A percentile compares a stretch with the other conserved stretches of the same genome.
Evolutionary conservation across 2,888 invertebrate species (phyloP).

Genomic region (Onchidella celtica): DNA sequence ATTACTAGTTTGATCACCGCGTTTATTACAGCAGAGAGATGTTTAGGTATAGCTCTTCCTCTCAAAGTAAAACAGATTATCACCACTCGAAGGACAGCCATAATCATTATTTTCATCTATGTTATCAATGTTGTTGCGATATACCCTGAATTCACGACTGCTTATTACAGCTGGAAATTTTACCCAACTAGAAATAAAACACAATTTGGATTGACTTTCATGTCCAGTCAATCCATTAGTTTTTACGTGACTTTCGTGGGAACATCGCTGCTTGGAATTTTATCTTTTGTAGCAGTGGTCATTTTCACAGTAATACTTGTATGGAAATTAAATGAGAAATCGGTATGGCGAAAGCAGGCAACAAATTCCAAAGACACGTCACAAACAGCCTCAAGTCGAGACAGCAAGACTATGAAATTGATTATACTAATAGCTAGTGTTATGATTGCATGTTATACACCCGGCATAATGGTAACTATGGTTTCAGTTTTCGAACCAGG

Average conservation of each 20-base stretch:
- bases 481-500: not conserved
- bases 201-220: not conserved
- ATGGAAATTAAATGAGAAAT: not conserved
- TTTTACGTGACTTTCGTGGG: not conserved
- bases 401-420: not conserved
- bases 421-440: slow-evolving; percentile 2
- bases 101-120: not conserved
- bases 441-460: slow-evolving; percentile 1
- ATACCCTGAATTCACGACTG: not conserved
- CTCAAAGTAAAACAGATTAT: slow-evolving; percentile 14
- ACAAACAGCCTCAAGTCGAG: not conserved
- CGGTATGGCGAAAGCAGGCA: not conserved
- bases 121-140: not conserved
- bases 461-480: not conserved
- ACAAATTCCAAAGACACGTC: not conserved
- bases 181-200: not conserved
- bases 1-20: slow-evolving; percentile 4
- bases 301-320: not conserved
- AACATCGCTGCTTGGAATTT: not conserved
- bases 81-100: not conserved
- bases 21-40: slow-evolving; percentile 13
- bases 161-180: not conserved
- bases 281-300: not conserved
- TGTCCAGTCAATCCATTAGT: not conserved
- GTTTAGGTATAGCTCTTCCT: not conserved